Percentiles rank a stretch among this genome's conserved stretches.
Conservation (phyloP, 2,888 invertebrate genomes). For the Amblyjoppa proteus region DNA sequence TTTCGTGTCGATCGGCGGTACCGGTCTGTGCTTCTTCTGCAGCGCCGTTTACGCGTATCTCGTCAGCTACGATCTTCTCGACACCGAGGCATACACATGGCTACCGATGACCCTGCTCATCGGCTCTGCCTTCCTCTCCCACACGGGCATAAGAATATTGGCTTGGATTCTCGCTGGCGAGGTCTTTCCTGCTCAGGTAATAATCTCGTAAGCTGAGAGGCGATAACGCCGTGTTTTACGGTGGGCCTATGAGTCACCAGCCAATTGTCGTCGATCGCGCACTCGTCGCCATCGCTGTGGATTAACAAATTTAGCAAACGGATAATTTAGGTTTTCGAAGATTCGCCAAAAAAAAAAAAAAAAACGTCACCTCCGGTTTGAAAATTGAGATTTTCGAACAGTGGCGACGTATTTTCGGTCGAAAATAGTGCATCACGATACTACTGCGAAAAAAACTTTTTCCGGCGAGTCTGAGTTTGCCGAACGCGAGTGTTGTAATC, state of each 20-base stretch:
- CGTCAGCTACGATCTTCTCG: constrained; percentile 65
- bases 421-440: too few relatives aligned
- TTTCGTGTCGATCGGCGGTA: constrained; percentile 89
- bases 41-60: constrained; percentile 87
- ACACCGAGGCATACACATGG: constrained; percentile 85
- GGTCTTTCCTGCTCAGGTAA: constrained; percentile 85
- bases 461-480: too few relatives aligned
- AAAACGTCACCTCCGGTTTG: too few relatives aligned
- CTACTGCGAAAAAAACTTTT: too few relatives aligned
- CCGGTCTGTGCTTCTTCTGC: constrained; percentile 88
- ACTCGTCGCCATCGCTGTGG: too few relatives aligned
- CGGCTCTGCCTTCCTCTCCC: constrained; percentile 89
- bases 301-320: too few relatives aligned
- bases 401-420: too few relatives aligned
- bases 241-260: neutral
- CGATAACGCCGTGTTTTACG: constrained; percentile 1
- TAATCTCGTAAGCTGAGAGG: neutral
- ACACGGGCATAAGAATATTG: constrained; percentile 89
- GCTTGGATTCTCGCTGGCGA: constrained; percentile 94
- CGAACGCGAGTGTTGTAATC: too few relatives aligned
- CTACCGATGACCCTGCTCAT: constrained; percentile 89
- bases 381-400: too few relatives aligned
- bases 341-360: too few relatives aligned
- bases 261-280: too few relatives aligned
- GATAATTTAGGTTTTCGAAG: too few relatives aligned